Conservation (phyloP, 2,113 vertebrate genomes). For the Phalacrocorax brasilianus region DNA sequence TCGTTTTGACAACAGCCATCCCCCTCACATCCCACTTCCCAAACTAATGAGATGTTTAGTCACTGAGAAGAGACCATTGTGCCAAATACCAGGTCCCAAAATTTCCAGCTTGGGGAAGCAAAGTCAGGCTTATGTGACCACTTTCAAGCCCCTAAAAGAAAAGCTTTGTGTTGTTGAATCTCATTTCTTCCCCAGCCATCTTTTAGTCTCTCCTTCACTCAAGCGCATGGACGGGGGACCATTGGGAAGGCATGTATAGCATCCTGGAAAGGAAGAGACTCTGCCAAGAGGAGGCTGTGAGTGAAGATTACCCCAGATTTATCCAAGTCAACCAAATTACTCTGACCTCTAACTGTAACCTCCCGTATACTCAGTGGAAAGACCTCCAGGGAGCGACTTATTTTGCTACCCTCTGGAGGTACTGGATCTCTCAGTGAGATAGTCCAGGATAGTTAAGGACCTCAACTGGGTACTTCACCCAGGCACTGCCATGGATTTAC, state of each 20-base stretch:
- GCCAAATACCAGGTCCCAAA: neutral
- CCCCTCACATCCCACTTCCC: conserved; percentile 2
- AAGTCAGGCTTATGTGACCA: neutral
- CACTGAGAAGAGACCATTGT: neutral
- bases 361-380: neutral
- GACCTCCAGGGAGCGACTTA: neutral
- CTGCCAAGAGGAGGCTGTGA: neutral
- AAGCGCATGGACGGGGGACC: neutral
- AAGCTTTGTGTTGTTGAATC: rapidly evolving
- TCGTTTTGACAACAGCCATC: conserved; percentile 27
- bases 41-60: conserved; percentile 43
- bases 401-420: neutral
- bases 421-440: neutral
- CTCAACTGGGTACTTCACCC: neutral
- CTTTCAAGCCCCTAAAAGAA: neutral
- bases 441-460: neutral
- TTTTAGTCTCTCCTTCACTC: neutral
- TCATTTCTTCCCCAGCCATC: neutral
- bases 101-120: neutral
- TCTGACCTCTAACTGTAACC: neutral
- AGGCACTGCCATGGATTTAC: neutral
- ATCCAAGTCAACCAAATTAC: neutral
- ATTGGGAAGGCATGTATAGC: neutral
- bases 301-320: neutral
- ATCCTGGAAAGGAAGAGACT: neutral